Evolutionary conservation across 2,113 vertebrate genomes (phyloP).

Genomic region (Furnarius figulus): DNA sequence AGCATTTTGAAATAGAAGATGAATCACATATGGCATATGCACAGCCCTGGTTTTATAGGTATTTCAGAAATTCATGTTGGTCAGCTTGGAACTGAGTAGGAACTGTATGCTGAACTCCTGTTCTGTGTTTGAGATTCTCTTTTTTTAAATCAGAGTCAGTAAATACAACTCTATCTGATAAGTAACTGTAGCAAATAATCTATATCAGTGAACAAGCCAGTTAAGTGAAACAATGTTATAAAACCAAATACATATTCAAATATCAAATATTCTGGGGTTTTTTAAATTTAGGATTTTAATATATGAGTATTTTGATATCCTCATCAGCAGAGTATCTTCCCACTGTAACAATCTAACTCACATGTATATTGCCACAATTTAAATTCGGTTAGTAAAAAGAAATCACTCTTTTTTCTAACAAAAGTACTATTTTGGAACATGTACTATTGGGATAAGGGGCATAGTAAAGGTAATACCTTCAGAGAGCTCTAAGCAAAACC

Average conservation of each 20-base stretch:
- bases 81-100: neutral
- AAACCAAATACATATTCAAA: neutral
- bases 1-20: neutral
- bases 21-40: neutral
- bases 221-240: neutral
- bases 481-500: neutral
- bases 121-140: neutral
- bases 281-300: neutral
- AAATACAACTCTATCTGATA: neutral
- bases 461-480: neutral
- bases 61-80: neutral
- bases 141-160: neutral
- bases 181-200: neutral
- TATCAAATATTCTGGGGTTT: neutral
- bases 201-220: neutral
- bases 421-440: neutral
- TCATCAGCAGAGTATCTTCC: neutral
- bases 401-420: neutral
- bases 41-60: neutral
- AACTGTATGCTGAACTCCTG: neutral
- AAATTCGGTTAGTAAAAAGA: neutral
- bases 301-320: neutral
- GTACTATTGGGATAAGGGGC: neutral
- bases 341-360: neutral
- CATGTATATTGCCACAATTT: neutral